These are phyloP conservation scores for Ataeniobius toweri DNA, from an alignment of 2,797 vertebrate genomes.

Conservation along the genomic window DNA sequence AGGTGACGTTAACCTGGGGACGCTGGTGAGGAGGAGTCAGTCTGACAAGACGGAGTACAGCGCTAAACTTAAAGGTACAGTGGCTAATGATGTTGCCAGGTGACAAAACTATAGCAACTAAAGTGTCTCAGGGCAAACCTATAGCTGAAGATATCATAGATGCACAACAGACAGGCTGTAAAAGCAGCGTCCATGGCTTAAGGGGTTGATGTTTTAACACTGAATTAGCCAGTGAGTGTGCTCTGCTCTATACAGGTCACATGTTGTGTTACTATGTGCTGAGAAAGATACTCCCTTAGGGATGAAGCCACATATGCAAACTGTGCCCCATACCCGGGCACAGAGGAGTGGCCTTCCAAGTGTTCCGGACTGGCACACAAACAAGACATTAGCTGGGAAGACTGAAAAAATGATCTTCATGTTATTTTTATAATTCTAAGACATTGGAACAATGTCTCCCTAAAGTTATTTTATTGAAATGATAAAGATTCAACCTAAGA, in stretches of 20 bases:
- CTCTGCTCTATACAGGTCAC: conserved; percentile 62
- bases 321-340: conserved; percentile 63
- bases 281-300: conserved; percentile 77
- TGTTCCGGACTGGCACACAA: conserved; percentile 64
- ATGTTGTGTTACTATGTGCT: conserved; percentile 81
- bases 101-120: conserved; percentile 72
- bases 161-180: conserved; percentile 1
- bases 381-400: conserved; percentile 42
- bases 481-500: neutral
- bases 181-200: conserved; percentile 1
- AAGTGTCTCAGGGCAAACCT: neutral
- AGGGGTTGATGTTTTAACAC: conserved; percentile 4
- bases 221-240: neutral
- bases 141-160: neutral
- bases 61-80: conserved; percentile 94
- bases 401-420: neutral
- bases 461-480: neutral
- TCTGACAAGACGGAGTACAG: conserved; percentile 97
- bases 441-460: neutral
- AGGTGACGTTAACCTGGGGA: conserved; percentile 84
- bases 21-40: conserved; percentile 91
- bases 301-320: conserved; percentile 86
- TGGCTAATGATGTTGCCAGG: conserved; percentile 58
- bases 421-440: neutral
- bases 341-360: conserved; percentile 69